Conservation (phyloP, 2,888 invertebrate genomes). For the Ophion ventricosus region DNA sequence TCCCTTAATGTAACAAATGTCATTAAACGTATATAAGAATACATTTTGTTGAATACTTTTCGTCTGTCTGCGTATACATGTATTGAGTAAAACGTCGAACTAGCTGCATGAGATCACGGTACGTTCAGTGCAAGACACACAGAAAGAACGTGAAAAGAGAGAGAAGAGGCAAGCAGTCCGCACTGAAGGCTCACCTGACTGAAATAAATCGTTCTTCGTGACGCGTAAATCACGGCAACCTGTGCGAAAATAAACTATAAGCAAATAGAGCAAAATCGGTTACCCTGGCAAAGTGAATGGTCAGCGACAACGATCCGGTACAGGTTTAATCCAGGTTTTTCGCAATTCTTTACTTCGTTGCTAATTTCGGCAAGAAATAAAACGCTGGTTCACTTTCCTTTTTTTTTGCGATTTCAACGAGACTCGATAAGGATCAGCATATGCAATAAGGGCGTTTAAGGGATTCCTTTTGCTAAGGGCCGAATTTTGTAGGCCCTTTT, state of each 20-base stretch:
- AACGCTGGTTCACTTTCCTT: not conserved
- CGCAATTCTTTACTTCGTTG: not conserved
- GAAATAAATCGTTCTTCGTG: constrained; percentile 52
- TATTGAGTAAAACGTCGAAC: constrained; percentile 11
- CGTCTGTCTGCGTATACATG: constrained; percentile 4
- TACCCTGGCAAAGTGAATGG: constrained; percentile 48
- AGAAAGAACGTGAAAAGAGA: constrained; percentile 18
- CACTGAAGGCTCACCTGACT: constrained; percentile 53
- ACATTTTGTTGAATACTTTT: not conserved
- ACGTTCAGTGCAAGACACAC: constrained; percentile 10
- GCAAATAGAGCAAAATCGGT: constrained; percentile 39
- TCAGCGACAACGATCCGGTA: not conserved
- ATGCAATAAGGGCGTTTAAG: not conserved
- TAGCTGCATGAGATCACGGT: constrained; percentile 31
- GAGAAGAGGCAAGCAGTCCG: constrained; percentile 31
- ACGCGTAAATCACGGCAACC: constrained; percentile 42
- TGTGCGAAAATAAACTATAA: constrained; percentile 28
- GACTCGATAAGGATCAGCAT: not conserved
- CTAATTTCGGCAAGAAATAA: not conserved
- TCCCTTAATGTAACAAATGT: constrained; percentile 14
- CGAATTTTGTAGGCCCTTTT: too few relatives aligned
- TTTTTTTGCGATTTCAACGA: not conserved
- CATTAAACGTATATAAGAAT: constrained; percentile 15
- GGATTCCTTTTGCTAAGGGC: too few relatives aligned
- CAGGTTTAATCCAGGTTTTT: constrained; percentile 35